Evolutionary conservation across 1,140 invertebrate genomes (phyloP).

Genomic region (Pinna nobilis): DNA sequence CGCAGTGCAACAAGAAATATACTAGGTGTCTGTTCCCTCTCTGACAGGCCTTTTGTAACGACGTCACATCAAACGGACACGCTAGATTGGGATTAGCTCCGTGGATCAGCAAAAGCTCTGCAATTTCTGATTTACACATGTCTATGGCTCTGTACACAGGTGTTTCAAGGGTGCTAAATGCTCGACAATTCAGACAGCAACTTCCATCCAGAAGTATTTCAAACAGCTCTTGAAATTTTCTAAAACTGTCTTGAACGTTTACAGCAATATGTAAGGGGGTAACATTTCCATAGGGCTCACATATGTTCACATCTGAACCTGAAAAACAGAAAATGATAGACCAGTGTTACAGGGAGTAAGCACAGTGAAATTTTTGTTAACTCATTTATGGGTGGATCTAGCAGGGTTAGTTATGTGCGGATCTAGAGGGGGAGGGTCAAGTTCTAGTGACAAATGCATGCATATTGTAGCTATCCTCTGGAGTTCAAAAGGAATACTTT

Average conservation of each 20-base stretch:
- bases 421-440: no score
- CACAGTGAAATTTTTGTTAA: no score
- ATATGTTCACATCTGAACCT: constrained; percentile 79
- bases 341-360: no score
- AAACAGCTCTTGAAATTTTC: constrained; percentile 75
- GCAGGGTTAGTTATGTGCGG: no score
- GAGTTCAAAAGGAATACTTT: no score
- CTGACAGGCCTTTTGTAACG: constrained; percentile 37
- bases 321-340: constrained; percentile 41
- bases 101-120: constrained; percentile 74
- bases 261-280: constrained; percentile 78
- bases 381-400: no score
- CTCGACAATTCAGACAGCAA: constrained; percentile 73
- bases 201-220: constrained; percentile 74
- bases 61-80: constrained; percentile 40
- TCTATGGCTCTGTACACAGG: constrained; percentile 76
- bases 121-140: constrained; percentile 72
- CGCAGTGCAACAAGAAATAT: constrained; percentile 25
- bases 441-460: no score
- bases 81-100: constrained; percentile 71
- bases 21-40: constrained; percentile 16
- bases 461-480: no score
- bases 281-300: constrained; percentile 78
- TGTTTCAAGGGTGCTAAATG: constrained; percentile 75
- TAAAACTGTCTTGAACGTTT: constrained; percentile 54